These are phyloP conservation scores for Pristiophorus japonicus DNA, from an alignment of 2,113 vertebrate genomes.

Conservation along the genomic window DNA sequence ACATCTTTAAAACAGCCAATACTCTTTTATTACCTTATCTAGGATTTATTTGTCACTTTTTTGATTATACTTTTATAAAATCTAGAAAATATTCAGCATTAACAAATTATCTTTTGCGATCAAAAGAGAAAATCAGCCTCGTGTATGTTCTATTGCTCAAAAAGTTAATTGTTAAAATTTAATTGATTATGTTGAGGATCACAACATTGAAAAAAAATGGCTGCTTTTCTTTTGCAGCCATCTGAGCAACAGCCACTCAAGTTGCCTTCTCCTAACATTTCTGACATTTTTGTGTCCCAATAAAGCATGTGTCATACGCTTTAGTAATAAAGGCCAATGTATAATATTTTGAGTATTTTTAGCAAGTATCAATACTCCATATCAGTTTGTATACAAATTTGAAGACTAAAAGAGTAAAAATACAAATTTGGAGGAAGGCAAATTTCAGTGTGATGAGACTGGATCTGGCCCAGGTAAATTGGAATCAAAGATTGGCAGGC, in stretches of 20 bases:
- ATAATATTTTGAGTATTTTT: neutral
- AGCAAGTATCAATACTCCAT: no score
- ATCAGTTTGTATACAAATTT: neutral
- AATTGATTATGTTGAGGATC: no score
- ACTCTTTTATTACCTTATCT: neutral
- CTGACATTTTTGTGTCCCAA: neutral
- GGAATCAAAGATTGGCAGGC: no score
- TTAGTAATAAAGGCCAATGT: neutral
- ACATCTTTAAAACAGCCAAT: neutral
- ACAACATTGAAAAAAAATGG: neutral
- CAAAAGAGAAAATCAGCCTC: no score
- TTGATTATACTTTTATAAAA: neutral
- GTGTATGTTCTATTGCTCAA: neutral
- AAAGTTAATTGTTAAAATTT: no score
- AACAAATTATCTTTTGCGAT: neutral
- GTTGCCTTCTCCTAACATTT: neutral
- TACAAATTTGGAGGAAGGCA: no score
- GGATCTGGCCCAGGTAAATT: no score
- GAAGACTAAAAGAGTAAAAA: no score
- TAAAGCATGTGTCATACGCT: neutral
- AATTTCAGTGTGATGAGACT: no score
- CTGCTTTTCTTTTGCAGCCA: neutral
- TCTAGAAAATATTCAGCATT: neutral
- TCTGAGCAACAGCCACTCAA: neutral
- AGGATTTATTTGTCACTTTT: neutral